Percentiles rank a stretch among this genome's conserved stretches.
Conservation (phyloP, 1,140 invertebrate genomes). For the Papilio aristodemus region DNA sequence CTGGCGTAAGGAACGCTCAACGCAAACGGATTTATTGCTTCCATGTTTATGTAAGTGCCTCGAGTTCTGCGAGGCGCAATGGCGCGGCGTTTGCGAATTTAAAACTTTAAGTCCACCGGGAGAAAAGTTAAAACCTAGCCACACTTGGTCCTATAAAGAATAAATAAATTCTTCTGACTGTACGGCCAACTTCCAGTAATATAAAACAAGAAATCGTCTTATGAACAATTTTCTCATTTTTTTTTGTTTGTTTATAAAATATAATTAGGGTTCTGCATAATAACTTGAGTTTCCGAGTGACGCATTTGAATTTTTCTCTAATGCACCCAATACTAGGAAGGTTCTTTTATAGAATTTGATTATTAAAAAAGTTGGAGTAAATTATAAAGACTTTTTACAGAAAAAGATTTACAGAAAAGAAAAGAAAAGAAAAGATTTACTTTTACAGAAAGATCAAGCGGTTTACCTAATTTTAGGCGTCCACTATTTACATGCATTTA, state of each 20-base stretch:
- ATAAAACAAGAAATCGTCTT: background rate
- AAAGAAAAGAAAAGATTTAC: too few species aligned
- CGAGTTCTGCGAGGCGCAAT: slow-evolving; percentile 16
- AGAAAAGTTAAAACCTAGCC: slow-evolving; percentile 20
- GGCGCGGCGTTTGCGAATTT: slow-evolving; percentile 11
- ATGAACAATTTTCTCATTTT: background rate
- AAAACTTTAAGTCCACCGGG: slow-evolving; percentile 18
- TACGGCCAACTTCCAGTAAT: background rate
- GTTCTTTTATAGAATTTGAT: too few species aligned
- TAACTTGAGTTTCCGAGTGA: too few species aligned
- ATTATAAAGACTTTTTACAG: too few species aligned
- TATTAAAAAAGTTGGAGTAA: too few species aligned
- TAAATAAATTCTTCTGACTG: background rate
- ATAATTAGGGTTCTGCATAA: too few species aligned
- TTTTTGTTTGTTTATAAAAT: background rate
- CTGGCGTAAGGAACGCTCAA: slow-evolving; percentile 15
- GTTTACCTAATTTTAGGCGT: too few species aligned
- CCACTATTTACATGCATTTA: too few species aligned
- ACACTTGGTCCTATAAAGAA: background rate
- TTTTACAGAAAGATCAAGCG: too few species aligned
- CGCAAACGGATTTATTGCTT: slow-evolving; percentile 21
- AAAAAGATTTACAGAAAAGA: too few species aligned
- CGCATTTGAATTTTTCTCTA: too few species aligned
- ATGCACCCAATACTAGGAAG: too few species aligned
- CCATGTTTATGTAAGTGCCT: slow-evolving; percentile 22